A percentile compares a stretch with the other conserved stretches of the same genome.
These are phyloP conservation scores for Aegithalos caudatus DNA, from an alignment of 2,113 vertebrate species.

Conservation along the genomic window DNA sequence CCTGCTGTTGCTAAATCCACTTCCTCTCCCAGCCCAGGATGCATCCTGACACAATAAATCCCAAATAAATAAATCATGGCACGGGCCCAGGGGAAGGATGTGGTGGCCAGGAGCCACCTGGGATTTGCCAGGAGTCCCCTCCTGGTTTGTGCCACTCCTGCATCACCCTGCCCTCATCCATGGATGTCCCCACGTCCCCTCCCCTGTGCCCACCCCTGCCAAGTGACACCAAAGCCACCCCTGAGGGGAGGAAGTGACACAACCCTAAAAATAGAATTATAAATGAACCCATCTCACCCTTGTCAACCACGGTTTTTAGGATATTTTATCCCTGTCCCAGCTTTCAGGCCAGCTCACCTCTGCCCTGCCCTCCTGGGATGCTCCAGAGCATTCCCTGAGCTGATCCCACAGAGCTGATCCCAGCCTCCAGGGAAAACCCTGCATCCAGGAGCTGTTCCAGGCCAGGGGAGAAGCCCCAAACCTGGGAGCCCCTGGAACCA, in stretches of 20 bases:
- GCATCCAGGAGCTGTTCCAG: neutral
- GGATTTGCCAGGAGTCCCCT: neutral
- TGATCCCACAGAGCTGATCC: neutral
- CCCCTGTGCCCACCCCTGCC: neutral
- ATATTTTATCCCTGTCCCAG: neutral
- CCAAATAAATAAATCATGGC: neutral
- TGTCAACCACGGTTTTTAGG: accelerated
- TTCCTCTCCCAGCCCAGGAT: neutral
- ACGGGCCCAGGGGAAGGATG: neutral
- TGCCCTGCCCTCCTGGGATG: neutral
- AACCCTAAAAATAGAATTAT: accelerated
- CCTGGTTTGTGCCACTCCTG: accelerated
- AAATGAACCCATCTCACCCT: accelerated
- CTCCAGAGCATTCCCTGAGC: neutral
- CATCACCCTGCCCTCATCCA: accelerated
- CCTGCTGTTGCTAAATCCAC: slow-evolving; percentile 14
- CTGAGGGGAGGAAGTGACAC: neutral
- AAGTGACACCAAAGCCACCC: neutral
- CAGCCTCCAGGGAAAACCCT: neutral
- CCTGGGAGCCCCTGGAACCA: neutral
- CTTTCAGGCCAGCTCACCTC: neutral
- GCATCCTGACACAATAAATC: neutral
- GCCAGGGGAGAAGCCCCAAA: neutral
- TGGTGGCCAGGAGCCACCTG: neutral
- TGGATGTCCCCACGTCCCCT: neutral